phyloP scores from a whole-genome alignment of 1,140 invertebrate genomes.

The Wiebesia pumilae region DNA sequence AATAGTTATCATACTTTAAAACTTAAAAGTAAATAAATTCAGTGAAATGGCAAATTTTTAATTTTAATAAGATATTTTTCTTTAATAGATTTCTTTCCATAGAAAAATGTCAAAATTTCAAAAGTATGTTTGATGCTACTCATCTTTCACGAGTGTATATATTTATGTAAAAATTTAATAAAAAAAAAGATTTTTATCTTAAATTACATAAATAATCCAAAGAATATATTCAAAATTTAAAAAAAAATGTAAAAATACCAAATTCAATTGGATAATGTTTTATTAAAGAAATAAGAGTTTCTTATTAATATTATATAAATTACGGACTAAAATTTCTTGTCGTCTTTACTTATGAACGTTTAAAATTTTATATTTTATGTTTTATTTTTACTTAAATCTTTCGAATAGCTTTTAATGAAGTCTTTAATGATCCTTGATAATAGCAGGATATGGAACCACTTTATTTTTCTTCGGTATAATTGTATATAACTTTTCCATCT shows the following conservation, averaged over 20 bases:
- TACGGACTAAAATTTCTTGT: no score
- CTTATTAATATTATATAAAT: no score
- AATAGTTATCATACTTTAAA: no score
- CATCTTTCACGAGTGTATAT: no score
- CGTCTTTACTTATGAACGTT: no score
- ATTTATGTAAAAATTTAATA: neutral
- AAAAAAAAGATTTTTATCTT: neutral
- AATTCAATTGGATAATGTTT: neutral
- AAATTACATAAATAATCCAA: neutral
- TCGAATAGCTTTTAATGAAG: neutral
- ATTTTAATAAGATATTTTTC: neutral
- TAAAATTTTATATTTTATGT: neutral
- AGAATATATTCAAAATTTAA: neutral
- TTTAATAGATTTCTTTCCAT: neutral
- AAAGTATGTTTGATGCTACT: neutral
- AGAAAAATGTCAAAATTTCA: neutral
- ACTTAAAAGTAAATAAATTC: no score
- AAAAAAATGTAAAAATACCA: no score
- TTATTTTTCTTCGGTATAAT: neutral
- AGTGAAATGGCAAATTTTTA: neutral
- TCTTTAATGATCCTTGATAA: slow-evolving; percentile 19
- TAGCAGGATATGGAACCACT: neutral
- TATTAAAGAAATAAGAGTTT: no score
- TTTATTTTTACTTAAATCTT: neutral
- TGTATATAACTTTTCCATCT: neutral